phyloP scores from a whole-genome alignment of 2,113 vertebrate species.

The Campylomormyrus tamandua region DNA sequence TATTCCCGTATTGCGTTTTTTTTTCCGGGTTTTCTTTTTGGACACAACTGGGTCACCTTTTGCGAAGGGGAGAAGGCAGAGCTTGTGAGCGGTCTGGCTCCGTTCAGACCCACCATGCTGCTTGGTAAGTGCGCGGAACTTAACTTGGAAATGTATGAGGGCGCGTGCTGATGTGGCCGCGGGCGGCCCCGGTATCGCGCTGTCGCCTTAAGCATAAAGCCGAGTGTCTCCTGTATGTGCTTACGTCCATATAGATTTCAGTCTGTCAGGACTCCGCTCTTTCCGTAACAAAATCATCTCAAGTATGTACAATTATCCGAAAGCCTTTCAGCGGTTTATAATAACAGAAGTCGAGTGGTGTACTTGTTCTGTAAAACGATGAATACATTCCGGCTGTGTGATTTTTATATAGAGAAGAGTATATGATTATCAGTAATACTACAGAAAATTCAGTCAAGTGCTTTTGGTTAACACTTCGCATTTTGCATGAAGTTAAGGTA shows the following conservation, averaged over 20 bases:
- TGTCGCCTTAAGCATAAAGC: not conserved
- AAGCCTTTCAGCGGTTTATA: not conserved
- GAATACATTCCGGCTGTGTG: not conserved
- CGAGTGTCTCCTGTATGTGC: not conserved
- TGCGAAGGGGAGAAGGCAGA: not conserved
- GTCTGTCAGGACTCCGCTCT: not conserved
- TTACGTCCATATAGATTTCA: not conserved
- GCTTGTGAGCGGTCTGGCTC: not conserved
- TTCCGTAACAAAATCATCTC: not conserved
- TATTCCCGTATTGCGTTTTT: slow-evolving; percentile 27
- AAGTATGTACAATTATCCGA: not conserved
- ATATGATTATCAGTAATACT: not conserved
- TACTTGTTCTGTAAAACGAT: not conserved
- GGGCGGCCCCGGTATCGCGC: not conserved
- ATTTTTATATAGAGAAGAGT: not conserved
- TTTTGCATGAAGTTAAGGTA: not conserved
- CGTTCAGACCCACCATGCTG: slow-evolving; percentile 12
- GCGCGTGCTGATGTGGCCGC: not conserved
- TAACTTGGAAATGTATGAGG: not conserved
- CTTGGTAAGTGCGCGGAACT: slow-evolving; percentile 15
- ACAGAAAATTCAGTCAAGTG: not conserved
- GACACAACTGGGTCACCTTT: not conserved
- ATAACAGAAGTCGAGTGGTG: not conserved
- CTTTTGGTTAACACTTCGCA: not conserved
- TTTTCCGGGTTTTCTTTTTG: not conserved